Conservation (phyloP, 2,797 vertebrate species). For the Arvicola amphibius region DNA sequence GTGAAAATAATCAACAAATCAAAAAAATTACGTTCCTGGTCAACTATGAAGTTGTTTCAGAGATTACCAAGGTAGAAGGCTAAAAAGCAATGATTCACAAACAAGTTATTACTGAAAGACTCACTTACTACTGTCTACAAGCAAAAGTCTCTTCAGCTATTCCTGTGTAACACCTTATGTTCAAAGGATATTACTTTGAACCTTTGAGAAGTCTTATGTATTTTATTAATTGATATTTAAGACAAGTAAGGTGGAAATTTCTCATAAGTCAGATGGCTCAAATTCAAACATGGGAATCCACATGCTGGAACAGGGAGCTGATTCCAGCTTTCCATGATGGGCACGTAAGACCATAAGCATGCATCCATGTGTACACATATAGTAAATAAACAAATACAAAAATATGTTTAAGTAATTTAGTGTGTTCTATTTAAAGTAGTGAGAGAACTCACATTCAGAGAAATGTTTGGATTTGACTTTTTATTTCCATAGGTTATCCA, state of each 20-base stretch:
- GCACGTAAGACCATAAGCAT: not conserved
- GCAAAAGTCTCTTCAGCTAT: not conserved
- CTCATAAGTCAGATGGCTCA: not conserved
- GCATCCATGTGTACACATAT: not conserved
- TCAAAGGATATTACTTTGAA: not conserved
- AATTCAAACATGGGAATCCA: not conserved
- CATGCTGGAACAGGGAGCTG: not conserved
- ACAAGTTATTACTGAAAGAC: not conserved
- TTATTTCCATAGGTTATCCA: not conserved
- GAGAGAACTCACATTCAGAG: not conserved
- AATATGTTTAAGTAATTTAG: conserved; percentile 25
- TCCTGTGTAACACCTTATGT: not conserved
- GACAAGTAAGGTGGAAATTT: not conserved
- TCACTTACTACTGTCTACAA: not conserved
- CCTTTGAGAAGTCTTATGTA: not conserved
- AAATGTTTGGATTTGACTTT: not conserved
- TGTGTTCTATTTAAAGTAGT: not conserved
- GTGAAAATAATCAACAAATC: not conserved
- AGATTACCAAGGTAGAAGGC: not conserved
- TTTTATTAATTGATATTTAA: not conserved
- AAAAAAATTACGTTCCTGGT: not conserved
- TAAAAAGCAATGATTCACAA: not conserved
- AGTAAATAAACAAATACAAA: not conserved
- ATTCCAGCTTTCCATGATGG: not conserved
- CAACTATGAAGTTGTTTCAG: not conserved